Percentiles rank a stretch among this genome's conserved stretches.
phyloP scores from a whole-genome alignment of 2,888 invertebrate genomes.

The Acanthosoma haemorrhoidale region DNA sequence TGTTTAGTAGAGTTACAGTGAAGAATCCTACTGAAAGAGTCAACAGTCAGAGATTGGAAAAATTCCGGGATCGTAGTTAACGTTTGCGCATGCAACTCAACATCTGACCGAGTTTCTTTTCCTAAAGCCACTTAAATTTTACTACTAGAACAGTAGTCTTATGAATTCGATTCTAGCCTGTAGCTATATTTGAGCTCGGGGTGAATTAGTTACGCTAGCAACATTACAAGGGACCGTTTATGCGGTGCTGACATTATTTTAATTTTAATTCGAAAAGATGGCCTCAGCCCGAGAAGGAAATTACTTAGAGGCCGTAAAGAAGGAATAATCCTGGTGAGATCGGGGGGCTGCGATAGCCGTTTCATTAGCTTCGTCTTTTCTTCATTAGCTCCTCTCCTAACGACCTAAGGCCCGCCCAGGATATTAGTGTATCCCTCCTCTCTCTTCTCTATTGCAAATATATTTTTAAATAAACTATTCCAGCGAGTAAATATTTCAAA shows the following conservation, averaged over 20 bases:
- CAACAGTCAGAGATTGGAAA: too few species aligned
- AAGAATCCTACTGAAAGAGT: too few species aligned
- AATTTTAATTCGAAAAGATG: slow-evolving; percentile 15
- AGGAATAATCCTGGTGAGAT: slow-evolving; percentile 13
- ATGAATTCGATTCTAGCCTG: too few species aligned
- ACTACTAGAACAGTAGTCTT: too few species aligned
- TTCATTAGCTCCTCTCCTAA: slow-evolving; percentile 12
- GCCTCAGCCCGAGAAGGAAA: neutral
- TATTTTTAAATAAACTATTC: too few species aligned
- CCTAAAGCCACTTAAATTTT: too few species aligned
- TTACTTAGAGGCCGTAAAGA: neutral
- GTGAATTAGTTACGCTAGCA: neutral
- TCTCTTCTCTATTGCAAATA: neutral
- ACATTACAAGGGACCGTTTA: neutral
- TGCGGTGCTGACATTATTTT: neutral
- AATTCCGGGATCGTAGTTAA: too few species aligned
- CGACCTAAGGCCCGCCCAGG: neutral
- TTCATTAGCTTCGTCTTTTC: slow-evolving; percentile 13
- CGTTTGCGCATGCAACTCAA: too few species aligned
- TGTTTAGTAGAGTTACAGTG: too few species aligned
- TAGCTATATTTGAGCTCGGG: too few species aligned
- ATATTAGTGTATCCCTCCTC: neutral
- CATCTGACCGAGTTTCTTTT: too few species aligned
- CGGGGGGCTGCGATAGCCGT: slow-evolving; percentile 1
- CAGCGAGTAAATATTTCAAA: too few species aligned